Conservation (phyloP, 2,797 vertebrate species). For the Lophotriccus pileatus region DNA sequence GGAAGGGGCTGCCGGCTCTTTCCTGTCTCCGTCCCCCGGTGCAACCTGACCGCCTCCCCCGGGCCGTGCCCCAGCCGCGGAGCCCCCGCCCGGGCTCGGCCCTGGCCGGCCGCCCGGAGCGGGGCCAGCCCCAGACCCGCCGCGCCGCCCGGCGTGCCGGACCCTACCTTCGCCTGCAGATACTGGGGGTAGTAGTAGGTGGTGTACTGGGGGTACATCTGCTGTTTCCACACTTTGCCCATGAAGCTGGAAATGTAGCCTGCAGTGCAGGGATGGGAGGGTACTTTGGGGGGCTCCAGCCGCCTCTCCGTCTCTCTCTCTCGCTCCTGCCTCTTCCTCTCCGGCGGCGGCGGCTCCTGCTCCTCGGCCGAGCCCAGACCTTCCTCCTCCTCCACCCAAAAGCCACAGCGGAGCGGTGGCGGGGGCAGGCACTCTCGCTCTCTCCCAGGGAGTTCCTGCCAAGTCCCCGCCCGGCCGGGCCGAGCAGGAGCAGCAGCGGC, state of each 20-base stretch:
- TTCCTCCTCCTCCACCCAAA: constrained; percentile 44
- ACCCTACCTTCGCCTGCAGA: constrained; percentile 84
- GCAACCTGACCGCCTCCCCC: constrained; percentile 56
- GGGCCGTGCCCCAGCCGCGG: constrained; percentile 17
- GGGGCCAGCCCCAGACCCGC: constrained; percentile 11
- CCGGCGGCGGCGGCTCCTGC: constrained; percentile 59
- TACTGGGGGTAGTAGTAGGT: constrained; percentile 88
- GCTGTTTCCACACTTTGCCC: constrained; percentile 88
- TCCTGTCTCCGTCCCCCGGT: constrained; percentile 50
- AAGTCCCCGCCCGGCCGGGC: constrained; percentile 55
- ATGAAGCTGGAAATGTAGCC: constrained; percentile 82
- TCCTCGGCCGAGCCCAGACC: constrained; percentile 65
- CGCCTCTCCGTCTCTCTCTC: constrained; percentile 25
- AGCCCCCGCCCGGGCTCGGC: constrained; percentile 42
- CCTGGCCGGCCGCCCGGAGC: constrained; percentile 33
- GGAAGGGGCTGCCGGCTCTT: constrained; percentile 68
- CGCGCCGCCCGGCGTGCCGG: neutral
- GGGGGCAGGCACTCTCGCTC: constrained; percentile 65
- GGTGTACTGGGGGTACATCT: constrained; percentile 89
- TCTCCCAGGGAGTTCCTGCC: constrained; percentile 66
- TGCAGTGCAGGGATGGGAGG: constrained; percentile 74
- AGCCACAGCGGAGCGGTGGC: constrained; percentile 55
- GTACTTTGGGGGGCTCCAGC: constrained; percentile 71
- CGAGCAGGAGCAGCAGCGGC: constrained; percentile 21
- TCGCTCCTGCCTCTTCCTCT: constrained; percentile 66